Conservation (phyloP, 2,888 invertebrate genomes). For the Xylocampa areola region DNA sequence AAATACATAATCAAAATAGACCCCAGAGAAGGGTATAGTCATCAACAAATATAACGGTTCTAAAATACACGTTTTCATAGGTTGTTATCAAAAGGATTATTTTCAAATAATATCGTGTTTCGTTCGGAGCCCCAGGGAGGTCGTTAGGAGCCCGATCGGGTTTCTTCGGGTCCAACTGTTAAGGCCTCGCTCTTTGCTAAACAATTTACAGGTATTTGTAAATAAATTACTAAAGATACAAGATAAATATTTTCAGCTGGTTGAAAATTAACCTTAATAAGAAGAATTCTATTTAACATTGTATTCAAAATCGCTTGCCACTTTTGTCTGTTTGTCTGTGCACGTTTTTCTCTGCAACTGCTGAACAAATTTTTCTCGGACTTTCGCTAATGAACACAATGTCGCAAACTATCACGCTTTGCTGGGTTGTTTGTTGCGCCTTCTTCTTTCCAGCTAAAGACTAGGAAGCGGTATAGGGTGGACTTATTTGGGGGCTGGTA, state of each 20-base stretch:
- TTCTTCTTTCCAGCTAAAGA: too few species aligned
- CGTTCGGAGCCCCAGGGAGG: conserved; percentile 35
- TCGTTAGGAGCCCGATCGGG: conserved; percentile 49
- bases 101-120: conserved; percentile 57
- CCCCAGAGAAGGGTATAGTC: conserved; percentile 11
- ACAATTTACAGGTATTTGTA: conserved; percentile 46
- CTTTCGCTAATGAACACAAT: too few species aligned
- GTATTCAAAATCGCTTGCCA: too few species aligned
- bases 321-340: too few species aligned
- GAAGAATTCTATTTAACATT: too few species aligned
- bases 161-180: conserved; percentile 46
- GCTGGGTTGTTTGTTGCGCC: too few species aligned
- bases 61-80: conserved; percentile 18
- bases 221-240: conserved; percentile 22
- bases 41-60: neutral
- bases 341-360: too few species aligned
- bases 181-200: conserved; percentile 11
- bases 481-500: too few species aligned
- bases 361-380: too few species aligned
- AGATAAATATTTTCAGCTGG: conserved; percentile 9
- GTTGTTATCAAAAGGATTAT: conserved; percentile 56
- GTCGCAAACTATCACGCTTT: too few species aligned
- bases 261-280: conserved; percentile 8
- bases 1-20: conserved; percentile 19
- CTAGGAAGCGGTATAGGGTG: too few species aligned